Percentiles rank a stretch among this genome's conserved stretches.
Evolutionary conservation across 2,888 invertebrate genomes (phyloP).

Genomic region (Hybos culiciformis): DNA sequence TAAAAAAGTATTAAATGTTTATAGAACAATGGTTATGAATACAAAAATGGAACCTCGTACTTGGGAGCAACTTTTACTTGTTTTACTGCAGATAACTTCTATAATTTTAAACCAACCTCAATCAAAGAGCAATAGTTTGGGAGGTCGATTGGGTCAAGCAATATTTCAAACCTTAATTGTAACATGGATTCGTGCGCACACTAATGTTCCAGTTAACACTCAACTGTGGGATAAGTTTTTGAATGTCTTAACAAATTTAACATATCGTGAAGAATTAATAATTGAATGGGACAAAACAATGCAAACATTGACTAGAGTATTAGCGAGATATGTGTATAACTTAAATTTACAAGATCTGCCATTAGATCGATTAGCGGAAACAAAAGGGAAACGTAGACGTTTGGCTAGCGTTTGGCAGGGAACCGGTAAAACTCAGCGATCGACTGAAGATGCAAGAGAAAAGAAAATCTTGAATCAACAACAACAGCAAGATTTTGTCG

Average conservation of each 20-base stretch:
- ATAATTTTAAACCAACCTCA: constrained; percentile 62
- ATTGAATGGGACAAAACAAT: constrained; percentile 98
- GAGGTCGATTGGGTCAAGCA: constrained; percentile 70
- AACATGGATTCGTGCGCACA: constrained; percentile 95
- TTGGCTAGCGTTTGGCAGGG: constrained; percentile 33
- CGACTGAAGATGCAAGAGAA: constrained; percentile 10
- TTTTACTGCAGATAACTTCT: constrained; percentile 83
- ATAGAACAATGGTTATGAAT: constrained; percentile 94
- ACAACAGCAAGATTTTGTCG: constrained; percentile 19
- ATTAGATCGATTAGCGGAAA: constrained; percentile 62
- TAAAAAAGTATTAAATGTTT: constrained; percentile 89
- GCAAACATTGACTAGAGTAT: constrained; percentile 87
- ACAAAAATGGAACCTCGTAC: constrained; percentile 82
- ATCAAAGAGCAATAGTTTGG: constrained; percentile 49
- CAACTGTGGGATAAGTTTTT: constrained; percentile 91
- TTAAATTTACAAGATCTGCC: constrained; percentile 81
- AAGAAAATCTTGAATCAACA: constrained; percentile 17
- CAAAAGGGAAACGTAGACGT: constrained; percentile 56
- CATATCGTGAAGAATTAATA: constrained; percentile 87
- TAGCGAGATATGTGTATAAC: constrained; percentile 89
- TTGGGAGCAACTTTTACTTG: constrained; percentile 81
- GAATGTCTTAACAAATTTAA: constrained; percentile 70
- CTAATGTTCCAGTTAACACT: constrained; percentile 78
- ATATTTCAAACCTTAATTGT: constrained; percentile 89
- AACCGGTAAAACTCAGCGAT: constrained; percentile 12